Evolutionary conservation across 2,888 invertebrate genomes (phyloP), one percentile per base, ranked within the genome.

Genomic region (Patella depressa): DNA sequence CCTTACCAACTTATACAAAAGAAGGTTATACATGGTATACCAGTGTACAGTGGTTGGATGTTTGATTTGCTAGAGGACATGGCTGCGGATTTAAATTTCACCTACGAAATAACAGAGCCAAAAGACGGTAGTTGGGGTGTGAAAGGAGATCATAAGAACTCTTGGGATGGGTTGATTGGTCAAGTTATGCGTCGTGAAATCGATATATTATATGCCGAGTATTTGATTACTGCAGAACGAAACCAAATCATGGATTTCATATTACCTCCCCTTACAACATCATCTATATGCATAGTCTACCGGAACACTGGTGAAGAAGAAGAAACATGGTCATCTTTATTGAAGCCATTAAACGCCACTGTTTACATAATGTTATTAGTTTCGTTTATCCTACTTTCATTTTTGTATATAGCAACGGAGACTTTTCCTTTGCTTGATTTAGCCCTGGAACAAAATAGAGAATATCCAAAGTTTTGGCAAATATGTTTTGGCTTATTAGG

Each of bases 171-270:
- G 7, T 19, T 65, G 19, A 19, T 65, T 19, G 65, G 54, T 73
- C 14, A 54, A 29, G 55, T 57, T 17, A 7, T 12, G 14, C 15
- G 15, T 1, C 53, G 70, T 45, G 75, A 19, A 53, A 53, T 75
- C 14, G 75, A 75, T 55, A 70, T 75, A 19, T 45, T 29, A 29
- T 54, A 70, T 45, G 71, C 71, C 15, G 75, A 75, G 54, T 53
- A 70, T 19, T n/a, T 53, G 53, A 70, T 75, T 55, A 69, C 69
- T 34, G 15, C 34, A 24, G 53, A 70, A 15, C 45, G 75, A 34
- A 70, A 19, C 53, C 53, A 14, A 19, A 70, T 75, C 15, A 75
- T 75, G 75, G 75, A 75, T 70, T 75, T 19, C 55, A 55, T 75
- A 53, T 75, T 70, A 54, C 75, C 75, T 12, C 54, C 75, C n/a